phyloP scores from a whole-genome alignment of 2,888 invertebrate genomes.

The Leptopilina myrica region DNA sequence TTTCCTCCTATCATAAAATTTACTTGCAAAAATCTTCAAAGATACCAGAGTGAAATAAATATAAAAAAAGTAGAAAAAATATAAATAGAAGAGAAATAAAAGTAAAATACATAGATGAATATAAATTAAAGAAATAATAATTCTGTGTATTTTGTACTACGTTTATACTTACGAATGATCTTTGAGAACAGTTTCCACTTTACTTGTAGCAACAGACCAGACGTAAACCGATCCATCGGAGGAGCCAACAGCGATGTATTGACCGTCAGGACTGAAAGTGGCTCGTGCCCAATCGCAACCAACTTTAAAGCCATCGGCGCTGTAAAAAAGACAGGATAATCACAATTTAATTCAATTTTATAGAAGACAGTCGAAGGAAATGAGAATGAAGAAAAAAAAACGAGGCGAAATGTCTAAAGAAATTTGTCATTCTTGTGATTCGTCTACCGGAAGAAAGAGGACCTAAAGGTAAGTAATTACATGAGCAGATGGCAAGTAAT shows the following conservation, averaged over 20 bases:
- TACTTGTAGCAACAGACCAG: conserved; percentile 90
- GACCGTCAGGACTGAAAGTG: conserved; percentile 93
- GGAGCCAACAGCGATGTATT: conserved; percentile 93
- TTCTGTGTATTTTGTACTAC: too few species aligned
- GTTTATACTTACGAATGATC: conserved; percentile 86
- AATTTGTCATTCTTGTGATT: conserved; percentile 15
- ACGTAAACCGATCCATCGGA: conserved; percentile 94
- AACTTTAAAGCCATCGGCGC: conserved; percentile 96
- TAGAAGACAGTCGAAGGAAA: neutral
- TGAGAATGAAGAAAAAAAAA: neutral
- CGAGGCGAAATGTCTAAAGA: neutral
- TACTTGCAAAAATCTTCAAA: too few species aligned
- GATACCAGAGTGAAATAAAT: too few species aligned
- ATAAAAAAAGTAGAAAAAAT: too few species aligned
- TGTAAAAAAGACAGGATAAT: conserved; percentile 75
- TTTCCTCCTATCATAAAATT: too few species aligned
- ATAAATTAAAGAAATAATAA: too few species aligned
- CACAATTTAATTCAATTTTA: neutral
- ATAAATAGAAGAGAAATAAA: too few species aligned
- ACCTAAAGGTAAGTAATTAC: conserved; percentile 46
- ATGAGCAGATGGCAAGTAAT: conserved; percentile 51
- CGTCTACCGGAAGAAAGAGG: neutral
- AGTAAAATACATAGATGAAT: too few species aligned
- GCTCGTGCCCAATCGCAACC: conserved; percentile 97
- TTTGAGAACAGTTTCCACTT: conserved; percentile 87